Percentiles rank a stretch among this genome's conserved stretches.
Evolutionary conservation across 2,113 vertebrate species (phyloP).

Genomic region (Colius striatus): DNA sequence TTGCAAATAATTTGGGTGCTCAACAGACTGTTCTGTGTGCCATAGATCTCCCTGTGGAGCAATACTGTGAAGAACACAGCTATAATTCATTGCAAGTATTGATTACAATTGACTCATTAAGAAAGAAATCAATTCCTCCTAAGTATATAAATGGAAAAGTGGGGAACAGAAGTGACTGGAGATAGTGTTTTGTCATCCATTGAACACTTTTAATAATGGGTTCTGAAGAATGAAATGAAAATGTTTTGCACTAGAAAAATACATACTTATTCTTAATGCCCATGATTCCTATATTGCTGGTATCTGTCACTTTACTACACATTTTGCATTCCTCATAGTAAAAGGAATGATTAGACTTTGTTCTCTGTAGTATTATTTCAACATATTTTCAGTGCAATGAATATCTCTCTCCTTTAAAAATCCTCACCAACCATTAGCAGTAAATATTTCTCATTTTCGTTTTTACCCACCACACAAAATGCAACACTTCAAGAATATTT

Average conservation of each 20-base stretch:
- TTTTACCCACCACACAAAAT: not conserved
- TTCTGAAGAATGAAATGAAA: not conserved
- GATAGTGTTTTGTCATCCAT: not conserved
- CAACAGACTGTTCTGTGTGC: not conserved
- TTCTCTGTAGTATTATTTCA: not conserved
- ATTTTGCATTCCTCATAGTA: not conserved
- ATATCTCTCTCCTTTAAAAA: not conserved
- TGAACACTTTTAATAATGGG: not conserved
- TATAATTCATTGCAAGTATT: constrained; percentile 8
- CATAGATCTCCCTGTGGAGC: not conserved
- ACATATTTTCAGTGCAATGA: not conserved
- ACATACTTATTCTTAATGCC: not conserved
- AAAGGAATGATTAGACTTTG: not conserved
- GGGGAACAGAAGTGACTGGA: not conserved
- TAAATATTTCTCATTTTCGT: not conserved
- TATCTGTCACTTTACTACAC: not conserved
- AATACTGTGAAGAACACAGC: not conserved
- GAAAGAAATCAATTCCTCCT: constrained; percentile 10
- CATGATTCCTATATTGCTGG: not conserved
- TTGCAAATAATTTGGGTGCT: not conserved
- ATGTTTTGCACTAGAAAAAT: not conserved
- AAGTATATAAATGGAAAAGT: not conserved
- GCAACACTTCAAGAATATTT: constrained; percentile 15
- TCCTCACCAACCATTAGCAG: not conserved
- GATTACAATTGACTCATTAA: constrained; percentile 40